Evolutionary conservation across 2,797 vertebrate genomes (phyloP).

Genomic region (Phaenicophaeus curvirostris): DNA sequence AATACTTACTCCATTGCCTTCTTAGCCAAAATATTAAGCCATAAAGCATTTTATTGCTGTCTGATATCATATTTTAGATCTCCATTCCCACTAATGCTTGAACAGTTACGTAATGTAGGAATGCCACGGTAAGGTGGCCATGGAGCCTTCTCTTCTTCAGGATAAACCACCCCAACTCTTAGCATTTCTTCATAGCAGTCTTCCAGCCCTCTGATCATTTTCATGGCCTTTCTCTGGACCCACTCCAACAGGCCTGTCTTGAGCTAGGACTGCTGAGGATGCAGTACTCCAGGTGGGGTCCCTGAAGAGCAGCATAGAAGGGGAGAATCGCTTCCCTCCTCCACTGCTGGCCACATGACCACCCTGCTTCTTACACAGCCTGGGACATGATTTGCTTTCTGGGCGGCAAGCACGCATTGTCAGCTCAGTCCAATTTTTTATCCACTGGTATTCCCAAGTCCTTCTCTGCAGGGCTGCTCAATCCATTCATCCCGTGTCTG

Average conservation of each 20-base stretch:
- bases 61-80: not conserved
- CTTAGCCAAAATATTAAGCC: not conserved
- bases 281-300: too few relatives aligned
- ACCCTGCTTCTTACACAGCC: not conserved
- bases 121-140: not conserved
- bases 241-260: too few relatives aligned
- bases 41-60: not conserved
- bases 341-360: fast-evolving
- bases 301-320: too few relatives aligned
- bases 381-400: too few relatives aligned
- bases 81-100: not conserved
- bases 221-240: not conserved
- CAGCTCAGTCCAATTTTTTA: too few relatives aligned
- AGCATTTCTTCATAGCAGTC: not conserved
- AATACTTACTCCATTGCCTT: not conserved
- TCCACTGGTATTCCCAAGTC: too few relatives aligned
- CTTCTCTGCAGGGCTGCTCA: not conserved
- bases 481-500: not conserved
- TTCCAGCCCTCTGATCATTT: not conserved
- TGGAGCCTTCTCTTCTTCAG: not conserved
- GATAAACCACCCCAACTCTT: not conserved
- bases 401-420: too few relatives aligned
- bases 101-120: not conserved
- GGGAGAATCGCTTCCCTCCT: not conserved
- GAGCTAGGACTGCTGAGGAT: too few relatives aligned